Percentiles rank a stretch among this genome's conserved stretches.
These are phyloP conservation scores for Poeciliopsis occidentalis DNA, from an alignment of 2,113 vertebrate species.

Conservation along the genomic window DNA sequence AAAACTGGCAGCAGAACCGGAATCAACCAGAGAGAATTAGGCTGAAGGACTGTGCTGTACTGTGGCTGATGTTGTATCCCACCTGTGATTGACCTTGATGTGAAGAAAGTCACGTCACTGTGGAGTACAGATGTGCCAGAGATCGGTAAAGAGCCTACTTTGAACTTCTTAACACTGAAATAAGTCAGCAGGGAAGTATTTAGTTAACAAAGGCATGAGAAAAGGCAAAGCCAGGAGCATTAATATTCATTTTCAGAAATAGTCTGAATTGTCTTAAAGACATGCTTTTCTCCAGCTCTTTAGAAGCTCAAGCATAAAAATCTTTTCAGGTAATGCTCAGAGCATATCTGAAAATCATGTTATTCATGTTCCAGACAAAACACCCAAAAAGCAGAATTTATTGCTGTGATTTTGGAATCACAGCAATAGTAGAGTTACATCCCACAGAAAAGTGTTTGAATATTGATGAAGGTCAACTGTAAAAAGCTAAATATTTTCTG, in stretches of 20 bases:
- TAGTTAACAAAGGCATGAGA: conserved; percentile 42
- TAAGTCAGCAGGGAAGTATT: conserved; percentile 55
- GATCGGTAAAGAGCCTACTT: conserved; percentile 32
- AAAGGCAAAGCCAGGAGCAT: conserved; percentile 41
- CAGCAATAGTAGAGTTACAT: too few relatives aligned
- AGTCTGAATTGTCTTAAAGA: not conserved
- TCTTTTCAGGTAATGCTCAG: not conserved
- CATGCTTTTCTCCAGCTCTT: not conserved
- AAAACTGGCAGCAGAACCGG: conserved; percentile 38
- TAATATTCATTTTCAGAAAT: conserved; percentile 22
- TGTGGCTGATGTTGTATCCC: conserved; percentile 8
- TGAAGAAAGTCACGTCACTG: conserved; percentile 35
- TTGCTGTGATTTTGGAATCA: too few relatives aligned
- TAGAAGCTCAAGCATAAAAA: not conserved
- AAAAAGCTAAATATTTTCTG: too few relatives aligned
- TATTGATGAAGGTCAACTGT: too few relatives aligned
- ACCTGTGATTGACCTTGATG: conserved; percentile 59
- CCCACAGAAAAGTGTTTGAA: too few relatives aligned
- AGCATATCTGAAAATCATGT: not conserved
- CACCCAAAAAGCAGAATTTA: not conserved
- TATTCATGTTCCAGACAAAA: not conserved
- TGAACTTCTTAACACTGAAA: conserved; percentile 33
- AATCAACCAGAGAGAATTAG: conserved; percentile 33
- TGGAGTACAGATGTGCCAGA: conserved; percentile 9
- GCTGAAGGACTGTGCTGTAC: conserved; percentile 31